A percentile compares a stretch with the other conserved stretches of the same genome.
These are phyloP conservation scores for Philotrypesis tridentata DNA, from an alignment of 1,140 invertebrate species.

Conservation along the genomic window DNA sequence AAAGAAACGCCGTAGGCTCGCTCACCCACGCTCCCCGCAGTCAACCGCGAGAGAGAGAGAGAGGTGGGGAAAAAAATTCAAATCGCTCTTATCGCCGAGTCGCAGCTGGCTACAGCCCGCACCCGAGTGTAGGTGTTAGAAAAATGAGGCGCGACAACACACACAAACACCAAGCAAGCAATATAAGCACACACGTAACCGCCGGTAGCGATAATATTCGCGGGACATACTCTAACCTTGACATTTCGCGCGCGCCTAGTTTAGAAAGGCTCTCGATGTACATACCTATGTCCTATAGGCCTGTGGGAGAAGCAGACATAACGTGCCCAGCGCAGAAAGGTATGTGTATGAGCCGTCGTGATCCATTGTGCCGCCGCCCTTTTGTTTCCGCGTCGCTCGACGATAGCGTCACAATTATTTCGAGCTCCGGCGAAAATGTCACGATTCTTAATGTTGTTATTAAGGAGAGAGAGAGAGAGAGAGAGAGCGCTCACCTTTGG, in stretches of 20 bases:
- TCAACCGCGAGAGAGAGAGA: background rate
- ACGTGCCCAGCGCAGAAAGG: background rate
- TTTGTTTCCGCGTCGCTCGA: constrained; percentile 10
- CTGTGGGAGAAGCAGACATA: background rate
- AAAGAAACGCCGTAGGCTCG: background rate
- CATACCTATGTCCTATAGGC: no score
- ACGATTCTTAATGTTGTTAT: no score
- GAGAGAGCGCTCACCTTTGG: no score
- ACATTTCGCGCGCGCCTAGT: constrained; percentile 1
- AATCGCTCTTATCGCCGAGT: background rate
- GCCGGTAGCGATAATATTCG: background rate
- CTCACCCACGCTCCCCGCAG: background rate
- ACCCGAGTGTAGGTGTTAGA: background rate
- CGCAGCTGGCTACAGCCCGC: background rate
- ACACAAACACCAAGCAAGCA: no score
- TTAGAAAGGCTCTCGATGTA: background rate
- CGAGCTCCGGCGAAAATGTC: no score
- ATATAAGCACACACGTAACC: no score
- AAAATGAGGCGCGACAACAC: background rate
- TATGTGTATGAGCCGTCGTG: background rate
- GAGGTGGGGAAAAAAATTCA: no score
- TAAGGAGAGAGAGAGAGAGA: no score
- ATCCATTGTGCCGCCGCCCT: background rate
- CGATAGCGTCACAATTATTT: no score
- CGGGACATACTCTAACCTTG: background rate